Evolutionary conservation across 2,113 vertebrate species (phyloP).

Genomic region (Tonatia bakeri): DNA sequence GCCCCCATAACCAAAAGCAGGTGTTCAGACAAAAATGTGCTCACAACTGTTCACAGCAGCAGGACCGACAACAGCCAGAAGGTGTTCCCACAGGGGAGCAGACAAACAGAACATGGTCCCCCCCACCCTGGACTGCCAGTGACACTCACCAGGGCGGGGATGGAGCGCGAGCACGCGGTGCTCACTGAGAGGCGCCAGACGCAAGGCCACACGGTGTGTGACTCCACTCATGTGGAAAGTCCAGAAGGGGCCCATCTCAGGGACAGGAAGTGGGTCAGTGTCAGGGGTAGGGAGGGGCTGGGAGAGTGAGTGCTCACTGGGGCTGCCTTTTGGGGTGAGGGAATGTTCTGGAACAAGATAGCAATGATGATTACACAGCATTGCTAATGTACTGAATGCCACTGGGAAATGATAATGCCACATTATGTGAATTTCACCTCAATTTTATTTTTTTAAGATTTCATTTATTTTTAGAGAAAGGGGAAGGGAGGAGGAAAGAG

Average conservation of each 20-base stretch:
- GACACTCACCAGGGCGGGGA: accelerated
- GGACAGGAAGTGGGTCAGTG: not conserved
- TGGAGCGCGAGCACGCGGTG: accelerated
- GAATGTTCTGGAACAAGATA: not conserved
- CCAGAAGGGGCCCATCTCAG: not conserved
- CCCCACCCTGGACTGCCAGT: not conserved
- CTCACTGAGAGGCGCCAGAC: not conserved
- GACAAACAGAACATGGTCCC: too few species aligned
- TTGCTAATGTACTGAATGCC: not conserved
- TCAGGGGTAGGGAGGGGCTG: too few species aligned
- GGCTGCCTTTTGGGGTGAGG: not conserved
- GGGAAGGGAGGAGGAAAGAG: too few species aligned
- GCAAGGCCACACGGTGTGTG: not conserved
- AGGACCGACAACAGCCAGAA: not conserved
- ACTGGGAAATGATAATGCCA: not conserved
- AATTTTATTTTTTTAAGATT: too few species aligned
- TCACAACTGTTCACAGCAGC: not conserved
- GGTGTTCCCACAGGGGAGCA: too few species aligned
- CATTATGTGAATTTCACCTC: not conserved
- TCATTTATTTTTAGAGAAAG: too few species aligned
- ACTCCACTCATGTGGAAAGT: not conserved
- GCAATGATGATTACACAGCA: not conserved
- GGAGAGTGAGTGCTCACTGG: not conserved
- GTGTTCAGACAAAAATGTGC: not conserved
- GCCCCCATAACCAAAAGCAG: not conserved